phyloP scores from a whole-genome alignment of 1,140 invertebrate species.

The Zaprionus ornatus region DNA sequence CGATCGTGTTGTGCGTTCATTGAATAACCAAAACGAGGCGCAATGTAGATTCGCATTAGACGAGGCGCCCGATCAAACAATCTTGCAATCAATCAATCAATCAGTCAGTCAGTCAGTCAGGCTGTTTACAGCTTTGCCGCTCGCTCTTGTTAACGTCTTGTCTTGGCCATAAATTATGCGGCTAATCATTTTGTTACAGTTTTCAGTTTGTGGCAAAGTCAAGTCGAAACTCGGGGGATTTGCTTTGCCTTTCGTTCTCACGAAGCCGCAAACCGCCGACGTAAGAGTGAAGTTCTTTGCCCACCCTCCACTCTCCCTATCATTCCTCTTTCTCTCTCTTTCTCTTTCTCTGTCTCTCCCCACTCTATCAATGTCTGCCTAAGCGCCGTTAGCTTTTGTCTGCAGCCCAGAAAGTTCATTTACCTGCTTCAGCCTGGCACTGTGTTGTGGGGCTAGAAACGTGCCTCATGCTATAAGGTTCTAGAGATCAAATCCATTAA shows the following conservation, averaged over 20 bases:
- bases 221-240: background rate
- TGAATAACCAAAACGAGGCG: conserved; percentile 47
- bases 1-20: conserved; percentile 38
- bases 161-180: conserved; percentile 70
- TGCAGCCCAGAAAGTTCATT: conserved; percentile 59
- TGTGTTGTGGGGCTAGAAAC: conserved; percentile 39
- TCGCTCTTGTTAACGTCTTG: conserved; percentile 58
- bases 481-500: conserved; percentile 47
- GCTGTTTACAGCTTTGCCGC: conserved; percentile 11
- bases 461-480: conserved; percentile 51
- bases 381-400: conserved; percentile 74
- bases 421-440: conserved; percentile 48
- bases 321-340: background rate
- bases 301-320: conserved; percentile 5
- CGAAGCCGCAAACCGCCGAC: conserved; percentile 45
- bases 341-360: conserved; percentile 4
- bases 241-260: conserved; percentile 56
- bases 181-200: conserved; percentile 80
- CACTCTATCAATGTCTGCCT: conserved; percentile 21
- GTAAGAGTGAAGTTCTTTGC: conserved; percentile 1
- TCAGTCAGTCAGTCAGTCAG: conserved; percentile 14
- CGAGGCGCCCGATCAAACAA: conserved; percentile 28
- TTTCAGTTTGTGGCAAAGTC: conserved; percentile 38
- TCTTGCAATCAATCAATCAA: conserved; percentile 33
- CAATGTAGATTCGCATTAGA: conserved; percentile 53